phyloP scores from a whole-genome alignment of 2,797 vertebrate genomes.

The Cirrhinus molitorella region DNA sequence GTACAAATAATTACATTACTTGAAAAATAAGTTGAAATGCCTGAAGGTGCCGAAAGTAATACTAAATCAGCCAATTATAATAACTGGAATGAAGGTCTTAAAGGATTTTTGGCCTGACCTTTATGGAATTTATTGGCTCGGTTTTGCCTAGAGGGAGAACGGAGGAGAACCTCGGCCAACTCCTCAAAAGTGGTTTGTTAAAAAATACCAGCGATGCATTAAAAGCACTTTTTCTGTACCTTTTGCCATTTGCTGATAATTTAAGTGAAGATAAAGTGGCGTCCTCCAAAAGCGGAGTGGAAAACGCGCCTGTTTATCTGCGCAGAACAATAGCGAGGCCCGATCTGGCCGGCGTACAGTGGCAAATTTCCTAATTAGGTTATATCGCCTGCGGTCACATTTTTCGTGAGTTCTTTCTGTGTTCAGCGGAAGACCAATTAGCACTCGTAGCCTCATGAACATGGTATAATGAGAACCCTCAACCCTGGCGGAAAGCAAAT shows the following conservation, averaged over 20 bases:
- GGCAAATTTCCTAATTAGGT: slow-evolving; percentile 75
- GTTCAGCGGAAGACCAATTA: slow-evolving; percentile 72
- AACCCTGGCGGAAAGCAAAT: slow-evolving; percentile 71
- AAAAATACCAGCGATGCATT: slow-evolving; percentile 64
- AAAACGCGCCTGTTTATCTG: slow-evolving; percentile 63
- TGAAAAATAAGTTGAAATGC: slow-evolving; percentile 25
- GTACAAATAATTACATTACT: slow-evolving; percentile 32
- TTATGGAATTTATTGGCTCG: slow-evolving; percentile 57
- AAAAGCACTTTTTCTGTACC: slow-evolving; percentile 52
- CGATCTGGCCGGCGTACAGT: slow-evolving; percentile 68
- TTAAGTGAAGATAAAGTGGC: slow-evolving; percentile 58
- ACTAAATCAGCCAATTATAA: slow-evolving; percentile 58
- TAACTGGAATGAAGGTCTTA: slow-evolving; percentile 50
- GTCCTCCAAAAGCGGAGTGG: slow-evolving; percentile 48
- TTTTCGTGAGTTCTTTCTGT: slow-evolving; percentile 72
- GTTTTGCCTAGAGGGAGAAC: slow-evolving; percentile 51
- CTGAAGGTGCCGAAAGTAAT: slow-evolving; percentile 47
- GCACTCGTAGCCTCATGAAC: slow-evolving; percentile 70
- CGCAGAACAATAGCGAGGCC: slow-evolving; percentile 54
- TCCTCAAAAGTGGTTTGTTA: slow-evolving; percentile 60
- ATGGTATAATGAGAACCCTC: slow-evolving; percentile 71
- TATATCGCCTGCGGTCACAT: slow-evolving; percentile 74
- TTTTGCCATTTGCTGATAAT: slow-evolving; percentile 44
- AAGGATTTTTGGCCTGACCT: slow-evolving; percentile 67
- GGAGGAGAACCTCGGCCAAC: slow-evolving; percentile 51